Conservation (phyloP, 2,888 invertebrate genomes). For the Timandra comae region DNA sequence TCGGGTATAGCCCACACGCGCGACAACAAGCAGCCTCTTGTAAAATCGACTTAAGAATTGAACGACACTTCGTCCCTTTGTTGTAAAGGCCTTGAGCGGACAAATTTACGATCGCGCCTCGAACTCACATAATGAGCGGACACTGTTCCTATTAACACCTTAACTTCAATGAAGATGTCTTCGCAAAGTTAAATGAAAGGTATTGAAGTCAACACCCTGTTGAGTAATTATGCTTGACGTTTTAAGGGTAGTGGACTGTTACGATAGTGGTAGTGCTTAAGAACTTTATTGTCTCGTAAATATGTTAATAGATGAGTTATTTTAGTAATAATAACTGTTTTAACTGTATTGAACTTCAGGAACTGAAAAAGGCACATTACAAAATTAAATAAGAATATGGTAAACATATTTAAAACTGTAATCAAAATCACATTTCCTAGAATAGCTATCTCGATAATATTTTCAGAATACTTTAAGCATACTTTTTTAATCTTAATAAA, state of each 20-base stretch:
- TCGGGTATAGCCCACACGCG: conserved; percentile 63
- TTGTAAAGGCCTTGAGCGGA: conserved; percentile 57
- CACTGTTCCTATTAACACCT: conserved; percentile 71
- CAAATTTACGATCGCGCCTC: conserved; percentile 68
- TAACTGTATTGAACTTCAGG: background rate
- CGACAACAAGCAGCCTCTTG: conserved; percentile 62
- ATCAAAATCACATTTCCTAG: too few species aligned
- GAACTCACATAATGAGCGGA: conserved; percentile 55
- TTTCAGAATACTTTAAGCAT: too few species aligned
- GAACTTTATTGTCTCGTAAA: too few species aligned
- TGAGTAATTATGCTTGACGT: too few species aligned
- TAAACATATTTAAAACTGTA: too few species aligned
- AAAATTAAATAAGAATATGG: too few species aligned
- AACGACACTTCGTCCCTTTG: conserved; percentile 67
- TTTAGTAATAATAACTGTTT: background rate
- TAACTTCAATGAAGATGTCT: conserved; percentile 58
- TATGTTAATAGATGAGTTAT: too few species aligned
- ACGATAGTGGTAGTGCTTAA: too few species aligned
- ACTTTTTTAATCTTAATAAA: too few species aligned
- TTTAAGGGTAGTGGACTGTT: too few species aligned
- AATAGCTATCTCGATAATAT: too few species aligned
- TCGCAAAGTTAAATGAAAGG: conserved; percentile 11
- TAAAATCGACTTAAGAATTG: conserved; percentile 68
- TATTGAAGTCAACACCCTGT: conserved; percentile 4
- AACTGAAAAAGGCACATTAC: too few species aligned